phyloP scores from a whole-genome alignment of 2,113 vertebrate species.

The Pongo pygmaeus region DNA sequence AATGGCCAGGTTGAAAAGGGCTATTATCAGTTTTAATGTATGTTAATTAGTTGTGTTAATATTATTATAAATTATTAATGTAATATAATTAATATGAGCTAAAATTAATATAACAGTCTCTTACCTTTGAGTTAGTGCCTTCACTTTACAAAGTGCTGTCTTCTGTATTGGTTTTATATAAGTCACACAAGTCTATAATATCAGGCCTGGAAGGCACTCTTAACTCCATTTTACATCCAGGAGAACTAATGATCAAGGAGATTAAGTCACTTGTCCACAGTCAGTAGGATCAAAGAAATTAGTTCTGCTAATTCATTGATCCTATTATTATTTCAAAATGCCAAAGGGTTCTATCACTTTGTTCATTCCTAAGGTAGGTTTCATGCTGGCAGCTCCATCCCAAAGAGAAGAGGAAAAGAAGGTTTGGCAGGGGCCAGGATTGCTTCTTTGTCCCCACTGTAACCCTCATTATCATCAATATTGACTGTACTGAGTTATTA shows the following conservation, averaged over 20 bases:
- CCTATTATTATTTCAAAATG: slow-evolving; percentile 1
- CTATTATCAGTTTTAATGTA: not conserved
- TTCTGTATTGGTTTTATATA: not conserved
- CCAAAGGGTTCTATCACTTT: not conserved
- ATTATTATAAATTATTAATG: not conserved
- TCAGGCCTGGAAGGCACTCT: not conserved
- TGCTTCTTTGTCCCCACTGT: not conserved
- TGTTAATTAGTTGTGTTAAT: not conserved
- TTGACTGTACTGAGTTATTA: not conserved
- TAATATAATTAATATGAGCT: not conserved
- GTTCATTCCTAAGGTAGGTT: not conserved
- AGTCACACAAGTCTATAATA: not conserved
- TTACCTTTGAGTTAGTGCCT: not conserved
- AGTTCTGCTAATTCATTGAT: not conserved
- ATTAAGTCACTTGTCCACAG: not conserved
- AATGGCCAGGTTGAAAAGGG: slow-evolving; percentile 29
- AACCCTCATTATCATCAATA: not conserved
- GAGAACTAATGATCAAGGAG: not conserved
- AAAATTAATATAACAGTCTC: not conserved
- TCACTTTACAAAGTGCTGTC: not conserved
- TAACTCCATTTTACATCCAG: not conserved
- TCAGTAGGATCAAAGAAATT: not conserved
- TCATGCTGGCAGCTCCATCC: not conserved
- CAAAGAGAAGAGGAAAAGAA: not conserved
- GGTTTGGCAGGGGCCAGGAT: not conserved